Conservation (phyloP, 2,888 invertebrate genomes). For the Heliconius cydno region DNA sequence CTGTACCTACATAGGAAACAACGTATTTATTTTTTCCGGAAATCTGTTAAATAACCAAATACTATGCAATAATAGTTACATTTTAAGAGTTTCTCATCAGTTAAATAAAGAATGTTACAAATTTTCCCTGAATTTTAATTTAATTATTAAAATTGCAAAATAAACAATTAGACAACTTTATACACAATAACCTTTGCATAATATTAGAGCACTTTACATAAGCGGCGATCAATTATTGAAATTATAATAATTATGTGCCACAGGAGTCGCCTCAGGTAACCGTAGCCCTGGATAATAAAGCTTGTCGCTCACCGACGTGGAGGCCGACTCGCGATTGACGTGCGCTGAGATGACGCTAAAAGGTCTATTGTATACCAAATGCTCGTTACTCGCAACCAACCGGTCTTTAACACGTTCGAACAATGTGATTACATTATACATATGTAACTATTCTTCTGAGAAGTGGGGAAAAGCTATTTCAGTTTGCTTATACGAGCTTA, state of each 20-base stretch:
- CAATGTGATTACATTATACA: slow-evolving; percentile 81
- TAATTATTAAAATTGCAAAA: slow-evolving; percentile 19
- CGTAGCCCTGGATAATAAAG: slow-evolving; percentile 65
- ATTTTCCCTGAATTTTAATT: neutral
- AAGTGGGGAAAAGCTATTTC: slow-evolving; percentile 40
- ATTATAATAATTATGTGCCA: slow-evolving; percentile 50
- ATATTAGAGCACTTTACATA: slow-evolving; percentile 39
- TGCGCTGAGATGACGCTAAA: slow-evolving; percentile 80
- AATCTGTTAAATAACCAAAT: neutral
- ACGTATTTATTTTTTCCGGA: neutral
- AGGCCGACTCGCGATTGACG: slow-evolving; percentile 75
- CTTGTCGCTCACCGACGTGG: slow-evolving; percentile 63
- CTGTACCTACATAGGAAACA: neutral
- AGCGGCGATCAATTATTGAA: slow-evolving; percentile 42
- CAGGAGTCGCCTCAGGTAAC: slow-evolving; percentile 47
- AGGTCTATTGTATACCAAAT: slow-evolving; percentile 83
- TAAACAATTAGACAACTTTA: slow-evolving; percentile 30
- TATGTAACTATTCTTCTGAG: slow-evolving; percentile 62
- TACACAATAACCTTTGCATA: slow-evolving; percentile 39
- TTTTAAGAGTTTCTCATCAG: neutral
- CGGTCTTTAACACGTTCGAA: slow-evolving; percentile 81
- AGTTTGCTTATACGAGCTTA: slow-evolving; percentile 17
- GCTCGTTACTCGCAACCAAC: slow-evolving; percentile 77
- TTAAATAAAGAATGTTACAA: neutral
- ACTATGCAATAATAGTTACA: neutral